These are phyloP conservation scores for Sinocyclocheilus anophthalmus DNA, from an alignment of 2,113 vertebrate genomes.

Conservation along the genomic window DNA sequence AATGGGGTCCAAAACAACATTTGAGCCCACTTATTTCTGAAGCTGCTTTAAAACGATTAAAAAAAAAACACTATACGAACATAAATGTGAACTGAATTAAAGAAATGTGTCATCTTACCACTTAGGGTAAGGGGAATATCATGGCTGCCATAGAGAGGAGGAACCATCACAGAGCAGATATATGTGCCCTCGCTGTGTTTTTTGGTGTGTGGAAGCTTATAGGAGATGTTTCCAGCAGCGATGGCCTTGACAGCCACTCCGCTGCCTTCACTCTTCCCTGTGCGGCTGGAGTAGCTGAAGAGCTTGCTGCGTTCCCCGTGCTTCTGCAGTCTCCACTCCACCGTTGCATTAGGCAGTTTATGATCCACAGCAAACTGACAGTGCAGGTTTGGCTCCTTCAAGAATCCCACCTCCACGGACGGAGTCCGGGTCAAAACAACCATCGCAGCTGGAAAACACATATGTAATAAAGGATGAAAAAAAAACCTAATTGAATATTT, in stretches of 20 bases:
- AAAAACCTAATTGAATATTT: background rate
- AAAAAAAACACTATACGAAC: background rate
- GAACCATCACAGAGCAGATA: conserved; percentile 65
- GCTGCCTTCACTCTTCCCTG: conserved; percentile 43
- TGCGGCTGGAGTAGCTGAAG: conserved; percentile 61
- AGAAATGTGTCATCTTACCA: conserved; percentile 66
- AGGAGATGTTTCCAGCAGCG: conserved; percentile 68
- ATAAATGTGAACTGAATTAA: background rate
- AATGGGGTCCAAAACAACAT: background rate
- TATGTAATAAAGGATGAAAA: background rate
- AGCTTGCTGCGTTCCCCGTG: conserved; percentile 61
- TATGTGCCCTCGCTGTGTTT: conserved; percentile 68
- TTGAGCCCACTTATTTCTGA: background rate
- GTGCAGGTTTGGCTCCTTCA: conserved; percentile 63
- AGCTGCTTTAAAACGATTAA: background rate
- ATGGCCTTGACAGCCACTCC: conserved; percentile 63
- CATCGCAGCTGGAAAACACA: conserved; percentile 67
- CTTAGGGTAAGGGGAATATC: conserved; percentile 66
- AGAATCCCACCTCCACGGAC: conserved; percentile 58
- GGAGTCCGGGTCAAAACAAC: conserved; percentile 67
- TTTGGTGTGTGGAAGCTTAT: conserved; percentile 57
- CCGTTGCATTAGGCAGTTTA: conserved; percentile 46
- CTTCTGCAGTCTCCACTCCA: conserved; percentile 66
- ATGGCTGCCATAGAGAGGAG: conserved; percentile 64
- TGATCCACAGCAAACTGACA: conserved; percentile 76